Base-by-base conservation (phyloP, 1,140 invertebrate species). In the Euborellia annulipes region DNA sequence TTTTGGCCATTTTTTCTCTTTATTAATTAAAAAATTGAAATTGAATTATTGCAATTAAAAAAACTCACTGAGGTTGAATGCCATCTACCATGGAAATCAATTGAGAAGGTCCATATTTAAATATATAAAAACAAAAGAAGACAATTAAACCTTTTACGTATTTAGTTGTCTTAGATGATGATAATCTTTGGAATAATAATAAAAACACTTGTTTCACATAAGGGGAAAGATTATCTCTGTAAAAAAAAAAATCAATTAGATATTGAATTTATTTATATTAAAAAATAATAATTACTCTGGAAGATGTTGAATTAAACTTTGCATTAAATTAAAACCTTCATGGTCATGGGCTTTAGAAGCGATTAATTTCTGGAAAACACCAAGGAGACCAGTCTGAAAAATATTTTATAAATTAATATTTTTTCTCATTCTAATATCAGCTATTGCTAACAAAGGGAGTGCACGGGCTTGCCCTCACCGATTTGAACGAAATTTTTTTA, bases 281-380 rank as follows among this genome's bases (percentile, higher is more conserved):
- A 38, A n/a, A 41, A 18, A 45, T 17, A 18, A 67, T 62, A 66
- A 78, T 79, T 68, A 82, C 76, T 65, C 63, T 46, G 78, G 74
- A 53, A 83, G 71, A 58, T 88, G 69, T 58, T 79, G 75, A 34
- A 95, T 70, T 42, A 97, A 74, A 42, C 71, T 76, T 62, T 92
- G 85, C 19, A 98, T 71, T 1, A 98, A 64, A 58, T 84, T 77
- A 61, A 98, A 96, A 20, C 92, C 94, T 68, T 97, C 90, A 54
- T 96, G 89, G 65, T 98, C 94, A 58, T 96, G 92, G 1, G 78
- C 72, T 68, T 93, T 94, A 0, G 90, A 95, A 3, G 90, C 85
- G 52, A 96, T 90, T 48, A 98, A 65, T 66, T 97, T 96, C 60
- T 97, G 93, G 61, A 95, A 98, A 14, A 97, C 82, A 17, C 92